These are phyloP conservation scores for Diplogasteroides magnus DNA, from an alignment of 1,140 invertebrate species.

Conservation along the genomic window DNA sequence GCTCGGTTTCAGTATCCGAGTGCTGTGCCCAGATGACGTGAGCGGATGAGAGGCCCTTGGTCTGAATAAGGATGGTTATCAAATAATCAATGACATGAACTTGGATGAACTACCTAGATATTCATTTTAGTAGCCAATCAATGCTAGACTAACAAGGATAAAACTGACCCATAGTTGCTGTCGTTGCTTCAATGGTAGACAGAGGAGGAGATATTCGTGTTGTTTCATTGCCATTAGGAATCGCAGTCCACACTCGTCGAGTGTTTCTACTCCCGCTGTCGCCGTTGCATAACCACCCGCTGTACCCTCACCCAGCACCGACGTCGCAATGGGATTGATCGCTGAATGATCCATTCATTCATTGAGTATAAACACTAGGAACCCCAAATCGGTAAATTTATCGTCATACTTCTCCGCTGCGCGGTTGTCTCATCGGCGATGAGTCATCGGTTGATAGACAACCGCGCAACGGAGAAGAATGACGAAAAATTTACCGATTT, in stretches of 20 bases:
- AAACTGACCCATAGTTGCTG: conserved; percentile 65
- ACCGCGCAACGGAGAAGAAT: too few relatives aligned
- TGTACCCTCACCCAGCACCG: conserved; percentile 64
- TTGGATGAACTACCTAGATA: too few relatives aligned
- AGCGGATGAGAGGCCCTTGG: conserved; percentile 75
- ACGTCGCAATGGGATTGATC: conserved; percentile 68
- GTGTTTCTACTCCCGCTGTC: conserved; percentile 63
- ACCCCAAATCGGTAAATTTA: too few relatives aligned
- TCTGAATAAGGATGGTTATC: conserved; percentile 6
- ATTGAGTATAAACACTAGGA: too few relatives aligned
- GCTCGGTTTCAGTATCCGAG: conserved; percentile 92
- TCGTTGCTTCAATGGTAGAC: conserved; percentile 79
- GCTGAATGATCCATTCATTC: conserved; percentile 25
- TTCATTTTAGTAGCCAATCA: too few relatives aligned
- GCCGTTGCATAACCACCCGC: conserved; percentile 38
- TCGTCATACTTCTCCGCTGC: too few relatives aligned
- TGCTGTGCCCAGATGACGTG: conserved; percentile 98
- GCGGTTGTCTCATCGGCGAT: too few relatives aligned
- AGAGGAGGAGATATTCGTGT: conserved; percentile 85
- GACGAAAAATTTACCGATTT: too few relatives aligned
- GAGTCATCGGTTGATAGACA: too few relatives aligned
- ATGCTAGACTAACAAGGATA: too few relatives aligned
- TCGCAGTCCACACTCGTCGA: conserved; percentile 93
- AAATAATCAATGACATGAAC: not conserved
- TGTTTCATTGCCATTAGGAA: conserved; percentile 96